A percentile compares a stretch with the other conserved stretches of the same genome.
Conservation (phyloP, 2,797 vertebrate species). For the Hapalemur alaotrensis region DNA sequence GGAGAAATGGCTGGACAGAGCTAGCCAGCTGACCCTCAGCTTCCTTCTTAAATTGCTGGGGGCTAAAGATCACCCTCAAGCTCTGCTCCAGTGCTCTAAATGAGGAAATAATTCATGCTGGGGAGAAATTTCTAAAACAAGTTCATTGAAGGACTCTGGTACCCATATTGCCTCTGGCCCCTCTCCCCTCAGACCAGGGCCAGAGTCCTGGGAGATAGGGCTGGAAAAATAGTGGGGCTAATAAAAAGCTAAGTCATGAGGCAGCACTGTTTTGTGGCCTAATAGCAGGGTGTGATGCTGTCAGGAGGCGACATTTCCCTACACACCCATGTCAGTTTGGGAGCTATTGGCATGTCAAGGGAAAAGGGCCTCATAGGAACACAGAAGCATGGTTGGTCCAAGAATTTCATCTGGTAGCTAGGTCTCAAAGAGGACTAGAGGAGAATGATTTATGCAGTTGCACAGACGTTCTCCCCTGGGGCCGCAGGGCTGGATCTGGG, state of each 20-base stretch:
- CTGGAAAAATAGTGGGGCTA: conserved; percentile 53
- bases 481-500: neutral
- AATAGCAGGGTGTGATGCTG: conserved; percentile 53
- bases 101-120: conserved; percentile 18
- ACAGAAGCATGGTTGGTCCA: conserved; percentile 1
- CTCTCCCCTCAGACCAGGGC: neutral
- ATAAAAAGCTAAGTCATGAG: conserved; percentile 58
- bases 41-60: neutral
- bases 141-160: neutral
- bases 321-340: conserved; percentile 35
- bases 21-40: neutral
- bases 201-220: conserved; percentile 48
- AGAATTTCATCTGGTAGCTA: neutral
- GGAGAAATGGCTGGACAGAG: neutral
- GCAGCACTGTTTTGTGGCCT: conserved; percentile 49
- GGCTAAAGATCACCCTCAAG: neutral
- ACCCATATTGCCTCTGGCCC: neutral
- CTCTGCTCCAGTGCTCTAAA: neutral
- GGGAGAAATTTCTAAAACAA: conserved; percentile 46
- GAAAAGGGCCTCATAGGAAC: conserved; percentile 42
- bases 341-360: conserved; percentile 35
- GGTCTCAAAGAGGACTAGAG: neutral
- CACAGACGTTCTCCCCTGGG: neutral
- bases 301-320: neutral
- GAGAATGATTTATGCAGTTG: neutral